Evolutionary conservation across 1,140 invertebrate species (phyloP), one percentile per base, ranked within the genome.

Genomic region (Drosophila pallidifrons): DNA sequence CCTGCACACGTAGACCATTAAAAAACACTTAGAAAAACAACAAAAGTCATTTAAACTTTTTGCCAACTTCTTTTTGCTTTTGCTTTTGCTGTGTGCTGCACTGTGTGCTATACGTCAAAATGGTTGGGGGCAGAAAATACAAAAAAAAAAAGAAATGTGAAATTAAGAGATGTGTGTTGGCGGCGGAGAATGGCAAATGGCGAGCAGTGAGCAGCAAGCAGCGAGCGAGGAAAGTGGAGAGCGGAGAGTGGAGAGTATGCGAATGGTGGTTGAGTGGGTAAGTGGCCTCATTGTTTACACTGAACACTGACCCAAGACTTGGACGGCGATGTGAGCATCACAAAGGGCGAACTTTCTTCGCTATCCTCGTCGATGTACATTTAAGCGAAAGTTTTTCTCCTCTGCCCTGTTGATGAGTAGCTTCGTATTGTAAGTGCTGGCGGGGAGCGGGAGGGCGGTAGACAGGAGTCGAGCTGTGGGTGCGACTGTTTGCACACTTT

Each of bases 291-390:
- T 75, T 88, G 78, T 83, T 83, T 83, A 81, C 74, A 81, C 64
- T 81, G 68, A 79, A 61, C 71, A 91, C 90, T 91, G 77, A 90
- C 88, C 87, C 85, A 91, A 80, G 87, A 86, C 77, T 90, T 91
- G 60, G 86, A 83, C 35, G 92, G 91, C 79, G 91, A 91, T 81
- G 92, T 79, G 73, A 92, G 83, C 87, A 92, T 91, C 81, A 92
- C 81, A 92, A 92, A 92, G 73, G 91, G 89, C 75, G 89, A 92
- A 83, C 92, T 91, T 82, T 92, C 91, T 83, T 92, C 91, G 79
- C 91, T 92, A 74, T 92, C 91, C 77, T 91, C 86, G 86, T 90
- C 90, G 85, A 89, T 89, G 79, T 91, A 91, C 90, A 92, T 91
- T 91, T 91, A 91, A 88, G 76, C 78, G 75, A 89, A 88, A 85